These are phyloP conservation scores for Troglohyphantes excavatus DNA, from an alignment of 2,888 invertebrate species.

Conservation along the genomic window DNA sequence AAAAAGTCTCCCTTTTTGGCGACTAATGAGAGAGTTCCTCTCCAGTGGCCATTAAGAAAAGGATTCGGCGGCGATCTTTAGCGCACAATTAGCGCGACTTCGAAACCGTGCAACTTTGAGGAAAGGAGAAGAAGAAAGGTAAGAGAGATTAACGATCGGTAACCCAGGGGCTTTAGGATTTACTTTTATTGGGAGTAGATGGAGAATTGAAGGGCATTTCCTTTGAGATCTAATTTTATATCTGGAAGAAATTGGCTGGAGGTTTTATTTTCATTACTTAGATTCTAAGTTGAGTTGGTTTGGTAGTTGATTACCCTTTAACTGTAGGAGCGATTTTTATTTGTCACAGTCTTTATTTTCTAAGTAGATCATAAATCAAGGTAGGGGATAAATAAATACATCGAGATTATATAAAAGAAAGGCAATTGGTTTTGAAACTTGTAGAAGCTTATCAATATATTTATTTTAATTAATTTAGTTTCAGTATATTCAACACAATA, in stretches of 20 bases:
- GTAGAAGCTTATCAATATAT: too few species aligned
- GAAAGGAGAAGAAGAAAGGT: slow-evolving; percentile 44
- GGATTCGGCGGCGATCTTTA: slow-evolving; percentile 61
- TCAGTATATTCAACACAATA: too few species aligned
- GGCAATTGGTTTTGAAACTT: too few species aligned
- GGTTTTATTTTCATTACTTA: not conserved
- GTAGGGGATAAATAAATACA: too few species aligned
- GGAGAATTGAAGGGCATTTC: slow-evolving; percentile 5
- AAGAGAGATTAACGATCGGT: slow-evolving; percentile 40
- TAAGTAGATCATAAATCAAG: not conserved
- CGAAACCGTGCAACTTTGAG: slow-evolving; percentile 44
- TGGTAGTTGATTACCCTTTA: not conserved
- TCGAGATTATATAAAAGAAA: too few species aligned
- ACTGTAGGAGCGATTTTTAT: not conserved
- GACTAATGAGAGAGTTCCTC: slow-evolving; percentile 63
- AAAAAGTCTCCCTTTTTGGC: slow-evolving; percentile 37
- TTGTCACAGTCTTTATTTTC: not conserved
- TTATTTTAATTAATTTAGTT: too few species aligned
- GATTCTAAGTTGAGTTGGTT: not conserved
- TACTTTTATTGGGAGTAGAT: slow-evolving; percentile 53
- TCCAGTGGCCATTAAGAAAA: slow-evolving; percentile 54
- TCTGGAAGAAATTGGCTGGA: not conserved
- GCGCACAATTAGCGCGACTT: slow-evolving; percentile 57
- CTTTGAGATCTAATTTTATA: slow-evolving; percentile 29
- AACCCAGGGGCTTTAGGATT: slow-evolving; percentile 21